Percentiles rank a stretch among this genome's conserved stretches.
Evolutionary conservation across 2,888 invertebrate species (phyloP).

Genomic region (Urechis unicinctus): DNA sequence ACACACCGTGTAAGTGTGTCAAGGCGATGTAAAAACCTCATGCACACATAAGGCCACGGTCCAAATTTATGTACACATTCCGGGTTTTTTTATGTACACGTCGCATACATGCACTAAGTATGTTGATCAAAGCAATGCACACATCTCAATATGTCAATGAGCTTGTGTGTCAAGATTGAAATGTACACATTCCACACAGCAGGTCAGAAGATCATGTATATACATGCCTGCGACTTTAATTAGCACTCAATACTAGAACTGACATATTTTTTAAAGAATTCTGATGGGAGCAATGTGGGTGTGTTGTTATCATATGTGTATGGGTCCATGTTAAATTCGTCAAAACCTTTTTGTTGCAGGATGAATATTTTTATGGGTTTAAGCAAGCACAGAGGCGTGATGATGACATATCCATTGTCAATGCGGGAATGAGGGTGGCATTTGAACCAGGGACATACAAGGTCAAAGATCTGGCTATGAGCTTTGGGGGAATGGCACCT

Average conservation of each 20-base stretch:
- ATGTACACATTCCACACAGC: too few relatives aligned
- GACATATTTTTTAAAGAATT: not conserved
- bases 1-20: too few relatives aligned
- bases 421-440: constrained; percentile 66
- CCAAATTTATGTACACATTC: too few relatives aligned
- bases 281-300: not conserved
- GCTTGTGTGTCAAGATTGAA: too few relatives aligned
- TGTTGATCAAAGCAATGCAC: too few relatives aligned
- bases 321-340: not conserved
- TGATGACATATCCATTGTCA: constrained; percentile 94
- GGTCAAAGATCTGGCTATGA: constrained; percentile 62
- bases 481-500: constrained; percentile 92
- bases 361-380: constrained; percentile 73
- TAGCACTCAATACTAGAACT: not conserved
- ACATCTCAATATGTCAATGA: too few relatives aligned
- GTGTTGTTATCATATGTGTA: not conserved
- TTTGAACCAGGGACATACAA: constrained; percentile 56
- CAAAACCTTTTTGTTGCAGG: constrained; percentile 39
- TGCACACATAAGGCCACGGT: too few relatives aligned
- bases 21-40: too few relatives aligned
- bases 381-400: constrained; percentile 88
- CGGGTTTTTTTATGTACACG: too few relatives aligned
- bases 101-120: too few relatives aligned
- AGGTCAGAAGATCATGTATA: too few relatives aligned
- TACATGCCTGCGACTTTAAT: too few relatives aligned